A percentile compares a stretch with the other conserved stretches of the same genome.
These are phyloP conservation scores for Anomalospiza imberbis DNA, from an alignment of 2,797 vertebrate genomes.

Conservation along the genomic window DNA sequence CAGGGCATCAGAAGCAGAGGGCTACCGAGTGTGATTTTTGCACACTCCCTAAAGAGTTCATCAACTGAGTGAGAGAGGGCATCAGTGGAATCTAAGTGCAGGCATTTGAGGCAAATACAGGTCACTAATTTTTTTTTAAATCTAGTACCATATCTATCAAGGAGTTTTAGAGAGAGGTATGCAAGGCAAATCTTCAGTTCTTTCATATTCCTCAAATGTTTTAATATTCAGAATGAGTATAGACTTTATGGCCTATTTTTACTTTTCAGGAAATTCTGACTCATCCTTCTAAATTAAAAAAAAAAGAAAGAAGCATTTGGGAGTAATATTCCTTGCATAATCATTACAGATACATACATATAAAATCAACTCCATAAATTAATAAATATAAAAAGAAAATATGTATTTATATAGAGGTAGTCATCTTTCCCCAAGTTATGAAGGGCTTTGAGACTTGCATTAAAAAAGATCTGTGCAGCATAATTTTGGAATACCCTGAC, in stretches of 20 bases:
- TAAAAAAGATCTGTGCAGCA: not conserved
- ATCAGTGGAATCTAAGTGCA: not conserved
- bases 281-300: not conserved
- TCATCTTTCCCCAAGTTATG: not conserved
- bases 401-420: not conserved
- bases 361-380: not conserved
- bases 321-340: not conserved
- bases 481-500: not conserved
- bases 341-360: not conserved
- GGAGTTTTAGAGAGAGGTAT: not conserved
- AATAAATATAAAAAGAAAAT: not conserved
- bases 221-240: not conserved
- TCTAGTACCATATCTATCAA: not conserved
- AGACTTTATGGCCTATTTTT: not conserved
- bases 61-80: not conserved
- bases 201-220: not conserved
- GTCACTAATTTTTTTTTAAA: not conserved
- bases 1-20: not conserved
- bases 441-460: not conserved
- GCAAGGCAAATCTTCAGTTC: not conserved
- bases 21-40: not conserved
- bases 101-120: not conserved
- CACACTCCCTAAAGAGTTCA: not conserved
- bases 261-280: slow-evolving; percentile 14
- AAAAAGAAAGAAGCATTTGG: not conserved